Evolutionary conservation across 2,888 invertebrate genomes (phyloP), one percentile per base, ranked within the genome.

Genomic region (Zelleria hepariella): DNA sequence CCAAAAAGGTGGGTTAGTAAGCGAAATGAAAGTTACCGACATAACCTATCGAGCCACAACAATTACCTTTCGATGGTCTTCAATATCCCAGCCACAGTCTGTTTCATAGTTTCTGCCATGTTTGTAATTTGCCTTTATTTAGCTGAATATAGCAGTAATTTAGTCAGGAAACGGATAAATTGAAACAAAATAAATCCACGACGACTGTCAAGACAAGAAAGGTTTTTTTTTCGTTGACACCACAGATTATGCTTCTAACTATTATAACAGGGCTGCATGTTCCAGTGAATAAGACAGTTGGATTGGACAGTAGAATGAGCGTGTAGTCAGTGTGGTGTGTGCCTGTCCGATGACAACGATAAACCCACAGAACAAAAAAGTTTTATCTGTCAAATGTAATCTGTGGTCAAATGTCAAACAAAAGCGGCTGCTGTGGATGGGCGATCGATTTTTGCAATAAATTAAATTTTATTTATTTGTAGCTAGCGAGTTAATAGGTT

Each of bases 11-110:
- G n/a, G n/a, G 49, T 49, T 18, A n/a, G 20, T 15, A 49, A 18
- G 10, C 18, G n/a, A 20, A 42, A 64, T 25, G 60, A 55, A 53
- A 27, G 24, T 55, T 52, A 18, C 5, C n/a, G 25, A 58, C 47
- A n/a, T 56, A 58, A 58, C 53, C 26, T 59, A 10, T 18, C 15
- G 51, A 48, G n/a, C n/a, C n/a, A n/a, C 20, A 48, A 42, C 10
- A 21, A 60, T 63, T 74, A 96, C 97, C 97, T 94, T 89, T 98
- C 97, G 68, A 98, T 97, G 73, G 96, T 97, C 82, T 94, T 95
- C 51, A 98, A 87, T 92, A 97, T 95, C 62, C 92, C 91, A 54
- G 95, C 94, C 59, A 98, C 95, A 26, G 95, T 94, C 82, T 94
- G 94, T 78, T 94, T 92, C 95, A 95, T 95, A 65, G 93, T 93